These are phyloP conservation scores for Drosophila ficusphila DNA, from an alignment of 1,140 invertebrate species.

Conservation along the genomic window DNA sequence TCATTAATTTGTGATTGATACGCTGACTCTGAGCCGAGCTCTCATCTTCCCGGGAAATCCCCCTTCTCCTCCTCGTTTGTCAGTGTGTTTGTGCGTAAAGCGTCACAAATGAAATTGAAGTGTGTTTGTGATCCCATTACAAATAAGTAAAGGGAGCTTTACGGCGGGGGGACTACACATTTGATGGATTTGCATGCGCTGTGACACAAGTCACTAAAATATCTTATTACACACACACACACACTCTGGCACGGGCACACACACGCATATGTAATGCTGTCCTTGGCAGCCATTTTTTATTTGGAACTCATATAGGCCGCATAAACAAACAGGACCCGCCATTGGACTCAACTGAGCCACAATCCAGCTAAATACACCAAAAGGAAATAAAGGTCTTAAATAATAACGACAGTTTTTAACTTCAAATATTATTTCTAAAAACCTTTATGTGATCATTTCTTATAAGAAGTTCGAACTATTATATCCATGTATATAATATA, in stretches of 20 bases:
- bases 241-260: neutral
- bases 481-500: no score
- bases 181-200: conserved; percentile 81
- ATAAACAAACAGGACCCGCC: conserved; percentile 72
- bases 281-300: conserved; percentile 76
- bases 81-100: conserved; percentile 80
- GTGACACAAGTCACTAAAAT: conserved; percentile 83
- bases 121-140: conserved; percentile 83
- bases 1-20: conserved; percentile 84
- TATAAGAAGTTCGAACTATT: no score
- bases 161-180: conserved; percentile 34
- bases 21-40: conserved; percentile 50
- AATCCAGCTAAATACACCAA: conserved; percentile 6
- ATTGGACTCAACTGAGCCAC: conserved; percentile 29
- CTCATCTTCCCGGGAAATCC: conserved; percentile 19
- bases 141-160: conserved; percentile 73
- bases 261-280: conserved; percentile 13
- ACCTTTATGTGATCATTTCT: no score
- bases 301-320: conserved; percentile 66
- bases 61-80: conserved; percentile 1
- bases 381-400: neutral
- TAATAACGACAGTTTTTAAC: no score
- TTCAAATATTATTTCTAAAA: no score
- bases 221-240: conserved; percentile 73
- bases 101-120: conserved; percentile 83